Conservation (phyloP, 2,797 vertebrate species). For the Clangula hyemalis region DNA sequence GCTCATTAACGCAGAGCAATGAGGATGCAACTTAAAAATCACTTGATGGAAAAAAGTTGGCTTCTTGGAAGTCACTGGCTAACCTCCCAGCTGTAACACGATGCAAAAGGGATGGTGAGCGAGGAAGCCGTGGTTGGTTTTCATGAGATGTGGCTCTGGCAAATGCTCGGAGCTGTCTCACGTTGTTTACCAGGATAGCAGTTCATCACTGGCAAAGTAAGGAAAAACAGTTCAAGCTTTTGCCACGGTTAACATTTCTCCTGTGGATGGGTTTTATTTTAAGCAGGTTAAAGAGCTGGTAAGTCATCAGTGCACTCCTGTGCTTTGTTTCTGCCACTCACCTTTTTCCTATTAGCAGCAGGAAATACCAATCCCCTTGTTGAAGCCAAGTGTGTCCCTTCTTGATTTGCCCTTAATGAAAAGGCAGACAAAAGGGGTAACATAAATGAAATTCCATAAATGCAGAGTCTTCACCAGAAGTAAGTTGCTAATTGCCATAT, state of each 20-base stretch:
- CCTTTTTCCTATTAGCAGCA: not conserved
- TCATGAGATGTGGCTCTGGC: not conserved
- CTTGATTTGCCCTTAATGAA: not conserved
- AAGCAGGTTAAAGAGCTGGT: not conserved
- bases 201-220: not conserved
- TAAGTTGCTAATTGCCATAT: not conserved
- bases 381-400: not conserved
- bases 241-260: not conserved
- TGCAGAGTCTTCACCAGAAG: not conserved
- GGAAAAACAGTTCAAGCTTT: not conserved
- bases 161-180: not conserved
- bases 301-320: not conserved
- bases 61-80: not conserved
- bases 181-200: not conserved
- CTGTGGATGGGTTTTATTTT: not conserved
- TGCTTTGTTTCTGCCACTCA: not conserved
- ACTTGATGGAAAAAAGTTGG: not conserved
- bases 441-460: not conserved
- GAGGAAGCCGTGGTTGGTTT: not conserved
- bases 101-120: not conserved
- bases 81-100: not conserved
- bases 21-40: not conserved
- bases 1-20: not conserved
- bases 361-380: not conserved
- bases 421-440: not conserved